Base-by-base conservation (phyloP, 2,888 invertebrate species). In the Tiliacea citrago region DNA sequence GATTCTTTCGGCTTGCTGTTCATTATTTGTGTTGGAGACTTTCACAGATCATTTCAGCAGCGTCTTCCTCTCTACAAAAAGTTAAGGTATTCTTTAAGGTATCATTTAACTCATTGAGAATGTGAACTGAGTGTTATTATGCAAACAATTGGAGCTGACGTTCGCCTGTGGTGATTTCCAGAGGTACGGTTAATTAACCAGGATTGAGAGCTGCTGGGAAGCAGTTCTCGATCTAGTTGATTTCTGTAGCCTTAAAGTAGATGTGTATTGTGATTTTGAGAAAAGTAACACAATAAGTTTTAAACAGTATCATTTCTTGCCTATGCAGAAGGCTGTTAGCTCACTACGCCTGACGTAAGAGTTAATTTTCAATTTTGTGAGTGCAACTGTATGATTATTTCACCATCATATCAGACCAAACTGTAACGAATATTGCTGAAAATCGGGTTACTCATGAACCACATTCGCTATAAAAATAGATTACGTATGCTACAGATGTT, bases 1-100 rank as follows among this genome's bases (percentile, higher is more conserved):
- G 13, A 73, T 72, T 55, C 29, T 58, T 67, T 66, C 16, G 18
- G 12, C 24, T 29, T 63, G 35, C 21, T 49, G 21, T 13, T 35
- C 2, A 21, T 35, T 49, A 18, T 49, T 51, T 51, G 21, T 51
- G 18, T 21, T 51, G 58, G 58, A 35, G 24, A 66, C 18, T 10
- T 51, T 47, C 18, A 63, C 12, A 29, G n/a, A 51, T 21, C 9
- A 51, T 51, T 51, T 51, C 21, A 9, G 21, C 49, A 49, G 7
- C 21, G 3, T 51, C 49, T 21, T 51, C 21, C 49, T 49, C 2
- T 49, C 7, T 18, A 1, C 16, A 18, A 49, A 0, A 18, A 49
- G 49, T 18, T 49, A 39, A 39, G 49, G 18, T 18, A 49, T 49
- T 49, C 18, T 49, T 47, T 49, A 49, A 49, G 49, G 8, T 18